These are phyloP conservation scores for Eilema caniola DNA, from an alignment of 2,888 invertebrate species.

Conservation along the genomic window DNA sequence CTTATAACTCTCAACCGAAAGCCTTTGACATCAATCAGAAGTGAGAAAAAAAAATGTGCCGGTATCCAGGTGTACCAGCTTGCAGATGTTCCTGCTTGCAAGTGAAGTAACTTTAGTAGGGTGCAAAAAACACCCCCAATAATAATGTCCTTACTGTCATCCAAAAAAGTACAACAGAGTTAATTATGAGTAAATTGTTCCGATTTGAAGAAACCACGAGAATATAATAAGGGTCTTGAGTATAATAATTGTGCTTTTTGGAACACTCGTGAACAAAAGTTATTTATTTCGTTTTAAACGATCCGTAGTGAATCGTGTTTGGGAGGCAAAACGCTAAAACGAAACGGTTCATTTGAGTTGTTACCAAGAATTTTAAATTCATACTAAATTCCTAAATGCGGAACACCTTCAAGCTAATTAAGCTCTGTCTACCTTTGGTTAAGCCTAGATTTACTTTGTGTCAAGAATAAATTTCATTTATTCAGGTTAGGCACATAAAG, in stretches of 20 bases:
- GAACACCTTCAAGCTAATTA: no score
- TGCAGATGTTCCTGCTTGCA: no score
- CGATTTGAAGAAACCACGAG: not conserved
- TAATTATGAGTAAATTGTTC: not conserved
- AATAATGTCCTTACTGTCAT: not conserved
- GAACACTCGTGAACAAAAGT: slow-evolving; percentile 3
- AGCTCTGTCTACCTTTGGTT: no score
- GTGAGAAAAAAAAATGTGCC: no score
- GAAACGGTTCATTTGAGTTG: slow-evolving; percentile 40
- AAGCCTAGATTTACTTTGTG: no score
- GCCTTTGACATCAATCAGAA: no score
- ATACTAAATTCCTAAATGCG: slow-evolving; percentile 29
- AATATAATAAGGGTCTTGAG: not conserved
- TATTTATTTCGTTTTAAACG: slow-evolving; percentile 36
- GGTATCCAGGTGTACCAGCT: no score
- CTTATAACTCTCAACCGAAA: no score
- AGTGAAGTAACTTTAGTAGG: no score
- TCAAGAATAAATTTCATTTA: no score
- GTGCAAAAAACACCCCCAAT: no score
- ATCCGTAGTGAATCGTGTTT: slow-evolving; percentile 29
- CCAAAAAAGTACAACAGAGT: not conserved
- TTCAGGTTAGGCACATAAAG: no score
- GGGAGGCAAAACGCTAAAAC: slow-evolving; percentile 36
- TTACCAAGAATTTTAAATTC: slow-evolving; percentile 48
- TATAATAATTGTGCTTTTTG: slow-evolving; percentile 10